Base-by-base conservation (phyloP, 2,113 vertebrate genomes). In the Picathartes gymnocephalus region DNA sequence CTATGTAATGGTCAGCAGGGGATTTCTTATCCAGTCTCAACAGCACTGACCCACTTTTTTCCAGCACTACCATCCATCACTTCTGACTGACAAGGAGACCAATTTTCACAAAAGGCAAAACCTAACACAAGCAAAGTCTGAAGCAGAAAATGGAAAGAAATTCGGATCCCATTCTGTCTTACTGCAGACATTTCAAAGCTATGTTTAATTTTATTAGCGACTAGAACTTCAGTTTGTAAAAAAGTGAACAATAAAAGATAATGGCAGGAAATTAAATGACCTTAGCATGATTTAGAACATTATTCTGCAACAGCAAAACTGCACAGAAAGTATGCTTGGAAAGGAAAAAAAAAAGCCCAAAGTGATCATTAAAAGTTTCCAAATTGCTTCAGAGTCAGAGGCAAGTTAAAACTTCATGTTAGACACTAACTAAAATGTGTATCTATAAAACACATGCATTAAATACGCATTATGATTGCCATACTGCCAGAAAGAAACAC, bases 181-280 rank as follows among this genome's bases (percentile, higher is more conserved):
- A 74, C 48, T 5, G 2, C 64, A 81, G 84, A 25, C 64, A 88
- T 56, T 96, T 95, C 79, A 83, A 94, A 94, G 82, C 51, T 76
- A 3, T 50, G 68, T 88, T 93, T 90, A 73, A 94, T 81, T 90
- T 94, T 93, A 96, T 84, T 92, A 96, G 80, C 65, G 93, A 88
- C 65, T 78, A 82, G 69, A 86, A 96, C 69, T 92, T 73, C 48
- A 88, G 79, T 93, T 94, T 88, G 90, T 94, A 68, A 96, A 95
- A 96, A 94, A 90, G 57, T 88, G 80, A 96, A 88, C 88, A 96
- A 84, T 94, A 93, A 96, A 96, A 79, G 69, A 81, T 93, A 96
- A 95, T 35, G 48, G 45, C 80, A 96, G 82, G 86, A 94, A 94
- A 97, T 96, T 86, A 96, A 96, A 92, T 86, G 92, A 95, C 88